Evolutionary conservation across 1,140 invertebrate species (phyloP).

Genomic region (Cyclina sinensis): DNA sequence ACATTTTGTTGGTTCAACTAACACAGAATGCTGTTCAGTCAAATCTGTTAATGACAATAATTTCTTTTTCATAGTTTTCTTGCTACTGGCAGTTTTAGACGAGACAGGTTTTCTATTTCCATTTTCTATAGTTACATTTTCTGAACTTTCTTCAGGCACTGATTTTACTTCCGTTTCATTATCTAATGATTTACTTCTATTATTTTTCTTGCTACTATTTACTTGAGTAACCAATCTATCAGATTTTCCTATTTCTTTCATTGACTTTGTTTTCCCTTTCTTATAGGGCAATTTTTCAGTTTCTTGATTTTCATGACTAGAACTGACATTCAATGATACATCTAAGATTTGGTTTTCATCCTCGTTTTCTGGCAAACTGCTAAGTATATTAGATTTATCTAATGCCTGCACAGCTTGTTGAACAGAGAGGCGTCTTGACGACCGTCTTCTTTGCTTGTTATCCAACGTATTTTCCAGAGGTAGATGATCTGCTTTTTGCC

Average conservation of each 20-base stretch:
- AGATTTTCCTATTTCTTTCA: background rate
- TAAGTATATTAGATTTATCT: background rate
- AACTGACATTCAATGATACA: background rate
- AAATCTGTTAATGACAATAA: conserved; percentile 65
- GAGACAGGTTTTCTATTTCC: background rate
- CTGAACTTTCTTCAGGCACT: background rate
- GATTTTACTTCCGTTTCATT: background rate
- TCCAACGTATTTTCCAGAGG: background rate
- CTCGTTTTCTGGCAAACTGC: background rate
- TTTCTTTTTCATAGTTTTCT: conserved; percentile 69
- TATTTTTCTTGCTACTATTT: background rate
- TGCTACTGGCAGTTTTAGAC: background rate
- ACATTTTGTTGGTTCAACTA: conserved; percentile 70
- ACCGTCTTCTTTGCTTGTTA: background rate
- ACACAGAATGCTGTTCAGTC: conserved; percentile 66
- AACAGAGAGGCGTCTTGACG: conserved; percentile 46
- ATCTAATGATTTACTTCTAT: background rate
- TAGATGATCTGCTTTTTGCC: background rate
- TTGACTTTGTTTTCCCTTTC: background rate
- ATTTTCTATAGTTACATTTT: background rate
- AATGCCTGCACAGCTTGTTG: conserved; percentile 15
- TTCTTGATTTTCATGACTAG: background rate
- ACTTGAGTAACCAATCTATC: background rate
- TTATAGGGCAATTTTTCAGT: background rate
- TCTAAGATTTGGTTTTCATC: conserved; percentile 9